Percentiles rank a stretch among this genome's conserved stretches.
phyloP scores from a whole-genome alignment of 2,797 vertebrate genomes.

The Brachyalestes nurse region DNA sequence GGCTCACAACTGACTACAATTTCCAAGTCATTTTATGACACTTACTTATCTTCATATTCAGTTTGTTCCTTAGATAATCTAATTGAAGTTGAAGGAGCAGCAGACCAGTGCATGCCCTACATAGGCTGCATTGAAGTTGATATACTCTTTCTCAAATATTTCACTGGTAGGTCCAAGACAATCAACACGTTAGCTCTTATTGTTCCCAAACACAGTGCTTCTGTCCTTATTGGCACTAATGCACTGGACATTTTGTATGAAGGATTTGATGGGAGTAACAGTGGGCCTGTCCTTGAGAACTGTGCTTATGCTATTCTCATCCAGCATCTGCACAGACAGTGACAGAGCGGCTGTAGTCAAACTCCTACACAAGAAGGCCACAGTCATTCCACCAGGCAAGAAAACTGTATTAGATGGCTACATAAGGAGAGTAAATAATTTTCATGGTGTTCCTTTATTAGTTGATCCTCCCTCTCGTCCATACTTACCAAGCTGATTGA shows the following conservation, averaged over 20 bases:
- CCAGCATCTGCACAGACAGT: background rate
- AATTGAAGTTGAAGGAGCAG: slow-evolving; percentile 42
- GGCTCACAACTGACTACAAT: slow-evolving; percentile 54
- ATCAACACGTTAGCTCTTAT: slow-evolving; percentile 30
- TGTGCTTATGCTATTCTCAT: background rate
- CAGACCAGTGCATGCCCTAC: slow-evolving; percentile 24
- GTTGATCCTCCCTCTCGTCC: slow-evolving; percentile 8
- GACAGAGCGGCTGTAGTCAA: slow-evolving; percentile 28
- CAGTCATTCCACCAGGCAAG: slow-evolving; percentile 33
- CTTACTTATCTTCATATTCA: slow-evolving; percentile 12
- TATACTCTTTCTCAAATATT: background rate
- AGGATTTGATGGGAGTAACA: background rate
- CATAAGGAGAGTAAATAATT: background rate
- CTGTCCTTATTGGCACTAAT: slow-evolving; percentile 49
- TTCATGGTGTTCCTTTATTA: background rate
- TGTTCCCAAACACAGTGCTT: slow-evolving; percentile 28
- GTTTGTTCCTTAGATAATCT: slow-evolving; percentile 32
- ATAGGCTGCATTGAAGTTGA: background rate
- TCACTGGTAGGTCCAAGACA: background rate
- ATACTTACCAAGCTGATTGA: slow-evolving; percentile 1
- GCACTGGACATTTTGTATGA: slow-evolving; percentile 29
- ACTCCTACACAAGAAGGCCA: slow-evolving; percentile 23
- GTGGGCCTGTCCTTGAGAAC: background rate
- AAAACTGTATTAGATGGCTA: slow-evolving; percentile 18
- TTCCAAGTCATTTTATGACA: slow-evolving; percentile 44